These are phyloP conservation scores for Schizaphis graminum DNA, from an alignment of 2,888 invertebrate genomes.

Conservation along the genomic window DNA sequence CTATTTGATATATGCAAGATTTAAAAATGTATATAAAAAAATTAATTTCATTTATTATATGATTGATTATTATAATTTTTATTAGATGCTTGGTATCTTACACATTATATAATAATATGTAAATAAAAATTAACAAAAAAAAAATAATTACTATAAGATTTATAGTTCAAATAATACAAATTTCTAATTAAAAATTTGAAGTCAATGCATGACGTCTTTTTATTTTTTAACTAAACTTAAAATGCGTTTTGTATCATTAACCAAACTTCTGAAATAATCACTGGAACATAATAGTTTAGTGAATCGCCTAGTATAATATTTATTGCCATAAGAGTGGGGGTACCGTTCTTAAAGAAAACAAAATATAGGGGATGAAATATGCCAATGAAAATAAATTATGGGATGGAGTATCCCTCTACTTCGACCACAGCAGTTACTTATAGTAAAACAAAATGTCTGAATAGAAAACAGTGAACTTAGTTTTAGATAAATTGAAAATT, in stretches of 20 bases:
- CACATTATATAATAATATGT: background rate
- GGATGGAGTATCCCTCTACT: slow-evolving; percentile 15
- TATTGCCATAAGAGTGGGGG: background rate
- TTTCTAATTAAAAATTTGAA: background rate
- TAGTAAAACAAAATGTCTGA: slow-evolving; percentile 45
- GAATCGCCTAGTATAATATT: background rate
- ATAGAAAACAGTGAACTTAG: background rate
- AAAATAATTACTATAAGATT: background rate
- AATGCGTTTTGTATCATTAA: background rate
- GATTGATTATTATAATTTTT: background rate
- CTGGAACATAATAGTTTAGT: background rate
- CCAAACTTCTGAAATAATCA: background rate
- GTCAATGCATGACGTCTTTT: too few species aligned
- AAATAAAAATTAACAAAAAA: background rate
- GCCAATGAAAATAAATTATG: slow-evolving; percentile 45
- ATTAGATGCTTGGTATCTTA: background rate
- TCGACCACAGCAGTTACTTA: background rate
- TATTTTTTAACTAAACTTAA: background rate
- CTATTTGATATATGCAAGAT: background rate
- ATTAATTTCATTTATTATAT: background rate
- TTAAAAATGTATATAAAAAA: background rate
- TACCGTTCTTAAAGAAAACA: slow-evolving; percentile 40
- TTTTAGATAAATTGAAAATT: background rate
- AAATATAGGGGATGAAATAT: slow-evolving; percentile 50
- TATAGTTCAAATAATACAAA: background rate